Evolutionary conservation across 2,797 vertebrate genomes (phyloP), one percentile per base, ranked within the genome.

Genomic region (Prunella strophiata): DNA sequence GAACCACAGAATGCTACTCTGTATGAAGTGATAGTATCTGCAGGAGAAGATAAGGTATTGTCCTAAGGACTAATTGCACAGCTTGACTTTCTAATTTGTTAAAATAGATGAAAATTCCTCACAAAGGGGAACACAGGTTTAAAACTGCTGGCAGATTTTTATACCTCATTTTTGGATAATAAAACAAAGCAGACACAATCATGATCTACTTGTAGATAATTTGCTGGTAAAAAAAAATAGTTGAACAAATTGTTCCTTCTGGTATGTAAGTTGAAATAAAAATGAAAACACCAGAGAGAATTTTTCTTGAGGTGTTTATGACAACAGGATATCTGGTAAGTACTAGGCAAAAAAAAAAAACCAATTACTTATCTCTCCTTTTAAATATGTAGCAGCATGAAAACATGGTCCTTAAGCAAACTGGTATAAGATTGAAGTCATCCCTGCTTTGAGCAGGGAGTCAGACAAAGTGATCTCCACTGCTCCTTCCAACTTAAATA

Each of bases 41-140:
- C 66, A 73, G 83, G 45, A 91, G 38, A 84, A 92, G 66, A 92
- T 55, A 92, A 91, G 36, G 30, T 89, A 81, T 79, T 91, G 36
- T 89, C 71, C 67, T 73, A 59, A 67, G 36, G 26, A 76, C 55
- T 91, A 94, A 82, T 91, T 79, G 77, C 63, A 45, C 91, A 94
- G 84, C 55, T 63, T 87, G 94, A 85, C 12, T 91, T 94, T 68
- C 63, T 82, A 55, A 62, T 82, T 82, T 86, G 42, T 75, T 89
- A 65, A 79, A 88, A 76, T 15, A 89, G 16, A 85, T 29, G 19
- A 73, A 93, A 92, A 89, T 38, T 85, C 34, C 16, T 65, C 72
- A 76, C 32, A 59, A 88, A 91, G 15, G 10, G 26, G 22, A 86
- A 51, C 36, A 66, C 9, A 79, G 23, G 30, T 32, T 85, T 66